These are phyloP conservation scores for Myrmecobius fasciatus DNA, from an alignment of 2,113 vertebrate species.

Conservation along the genomic window DNA sequence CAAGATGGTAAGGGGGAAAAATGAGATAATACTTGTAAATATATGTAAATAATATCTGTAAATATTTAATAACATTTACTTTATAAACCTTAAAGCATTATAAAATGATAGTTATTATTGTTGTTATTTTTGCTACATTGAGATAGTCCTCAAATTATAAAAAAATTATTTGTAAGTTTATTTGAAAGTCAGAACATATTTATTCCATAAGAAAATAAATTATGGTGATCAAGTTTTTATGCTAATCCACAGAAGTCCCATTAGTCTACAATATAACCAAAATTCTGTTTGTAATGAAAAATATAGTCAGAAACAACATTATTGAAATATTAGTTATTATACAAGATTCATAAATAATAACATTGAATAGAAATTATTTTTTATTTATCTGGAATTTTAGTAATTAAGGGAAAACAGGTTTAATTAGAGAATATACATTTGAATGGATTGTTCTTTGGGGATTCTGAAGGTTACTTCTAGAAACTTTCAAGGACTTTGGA, in stretches of 20 bases:
- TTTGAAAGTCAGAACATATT: not conserved
- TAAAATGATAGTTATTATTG: not conserved
- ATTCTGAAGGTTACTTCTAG: not conserved
- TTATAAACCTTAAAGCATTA: not conserved
- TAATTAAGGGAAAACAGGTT: not conserved
- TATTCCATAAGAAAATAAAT: not conserved
- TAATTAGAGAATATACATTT: not conserved
- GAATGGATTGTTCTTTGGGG: not conserved
- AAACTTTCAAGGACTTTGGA: not conserved
- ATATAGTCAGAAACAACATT: too few species aligned
- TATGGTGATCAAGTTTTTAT: not conserved
- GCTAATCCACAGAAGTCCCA: not conserved
- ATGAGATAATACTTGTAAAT: not conserved
- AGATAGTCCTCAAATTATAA: not conserved
- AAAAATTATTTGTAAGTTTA: not conserved
- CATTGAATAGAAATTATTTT: not conserved
- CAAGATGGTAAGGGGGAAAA: not conserved
- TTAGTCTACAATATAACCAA: not conserved
- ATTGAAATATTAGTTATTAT: not conserved
- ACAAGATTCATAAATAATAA: not conserved
- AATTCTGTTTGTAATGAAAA: not conserved
- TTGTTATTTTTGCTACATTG: not conserved
- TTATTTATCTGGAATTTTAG: not conserved
- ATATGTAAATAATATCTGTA: not conserved
- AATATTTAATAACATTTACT: not conserved